A percentile compares a stretch with the other conserved stretches of the same genome.
These are phyloP conservation scores for Furnarius figulus DNA, from an alignment of 2,113 vertebrate species.

Conservation along the genomic window DNA sequence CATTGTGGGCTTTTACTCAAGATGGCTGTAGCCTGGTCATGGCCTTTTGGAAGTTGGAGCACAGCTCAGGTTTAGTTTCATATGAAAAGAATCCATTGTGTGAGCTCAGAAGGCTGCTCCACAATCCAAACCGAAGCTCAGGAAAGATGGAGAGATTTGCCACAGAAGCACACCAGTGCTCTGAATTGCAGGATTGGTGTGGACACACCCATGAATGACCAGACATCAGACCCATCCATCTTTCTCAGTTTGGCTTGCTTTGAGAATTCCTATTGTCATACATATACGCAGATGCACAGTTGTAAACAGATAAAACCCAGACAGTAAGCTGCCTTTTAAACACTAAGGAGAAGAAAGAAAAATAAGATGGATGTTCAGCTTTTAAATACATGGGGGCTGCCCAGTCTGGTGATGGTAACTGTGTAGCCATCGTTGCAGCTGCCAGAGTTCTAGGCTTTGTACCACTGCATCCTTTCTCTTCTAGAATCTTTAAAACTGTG, in stretches of 20 bases:
- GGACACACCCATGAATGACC: conserved; percentile 6
- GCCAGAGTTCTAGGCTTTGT: background rate
- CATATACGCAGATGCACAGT: conserved; percentile 7
- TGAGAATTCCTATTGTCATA: conserved; percentile 58
- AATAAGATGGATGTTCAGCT: background rate
- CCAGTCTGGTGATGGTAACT: background rate
- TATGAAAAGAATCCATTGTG: background rate
- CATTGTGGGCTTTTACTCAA: background rate
- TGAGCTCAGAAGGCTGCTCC: background rate
- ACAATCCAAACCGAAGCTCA: background rate
- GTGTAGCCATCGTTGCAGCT: background rate
- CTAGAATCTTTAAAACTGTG: background rate
- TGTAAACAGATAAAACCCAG: conserved; percentile 27
- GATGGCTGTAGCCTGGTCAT: background rate
- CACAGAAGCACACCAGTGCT: background rate
- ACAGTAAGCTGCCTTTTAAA: background rate
- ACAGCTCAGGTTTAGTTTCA: background rate
- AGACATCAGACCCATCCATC: conserved; percentile 47
- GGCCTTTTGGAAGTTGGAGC: background rate
- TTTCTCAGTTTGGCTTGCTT: conserved; percentile 36
- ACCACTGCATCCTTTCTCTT: background rate
- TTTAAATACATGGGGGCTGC: background rate
- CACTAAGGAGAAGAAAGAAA: background rate
- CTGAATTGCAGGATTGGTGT: background rate
- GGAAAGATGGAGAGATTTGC: background rate